Conservation (phyloP, 2,888 invertebrate genomes). For the Andrena bicolor region DNA sequence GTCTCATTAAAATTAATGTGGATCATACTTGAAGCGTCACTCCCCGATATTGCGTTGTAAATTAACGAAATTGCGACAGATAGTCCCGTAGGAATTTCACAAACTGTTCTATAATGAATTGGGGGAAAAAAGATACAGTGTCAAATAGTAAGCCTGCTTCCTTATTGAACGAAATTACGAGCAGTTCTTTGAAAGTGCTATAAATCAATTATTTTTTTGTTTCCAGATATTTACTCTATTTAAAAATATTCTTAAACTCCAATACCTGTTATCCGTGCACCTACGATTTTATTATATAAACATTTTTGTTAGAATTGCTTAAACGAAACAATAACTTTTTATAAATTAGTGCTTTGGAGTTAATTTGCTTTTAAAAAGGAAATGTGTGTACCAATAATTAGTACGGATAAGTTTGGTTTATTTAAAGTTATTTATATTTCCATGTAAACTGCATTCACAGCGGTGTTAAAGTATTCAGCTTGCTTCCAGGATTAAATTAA, state of each 20-base stretch:
- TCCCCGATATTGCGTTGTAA: slow-evolving; percentile 14
- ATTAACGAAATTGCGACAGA: slow-evolving; percentile 22
- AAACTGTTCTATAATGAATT: slow-evolving; percentile 4
- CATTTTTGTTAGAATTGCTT: too few relatives aligned
- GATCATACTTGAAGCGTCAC: slow-evolving; percentile 17
- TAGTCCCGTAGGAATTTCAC: slow-evolving; percentile 1
- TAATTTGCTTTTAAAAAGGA: neutral
- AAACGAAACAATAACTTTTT: too few relatives aligned
- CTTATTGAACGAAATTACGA: too few relatives aligned
- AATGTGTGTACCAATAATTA: neutral
- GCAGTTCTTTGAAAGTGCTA: too few relatives aligned
- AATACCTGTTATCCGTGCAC: too few relatives aligned
- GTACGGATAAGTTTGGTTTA: neutral
- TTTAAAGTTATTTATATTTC: neutral
- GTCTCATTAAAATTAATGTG: slow-evolving; percentile 54
- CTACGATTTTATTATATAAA: too few relatives aligned
- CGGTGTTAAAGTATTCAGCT: neutral
- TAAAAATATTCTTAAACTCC: too few relatives aligned
- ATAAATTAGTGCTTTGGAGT: neutral
- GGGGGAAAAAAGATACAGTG: neutral
- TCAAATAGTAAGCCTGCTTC: too few relatives aligned
- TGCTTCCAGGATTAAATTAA: slow-evolving; percentile 18
- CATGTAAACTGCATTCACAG: neutral
- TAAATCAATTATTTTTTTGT: too few relatives aligned
- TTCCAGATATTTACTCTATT: too few relatives aligned